Evolutionary conservation across 2,797 vertebrate genomes (phyloP).

Genomic region (Malacoraja senta): DNA sequence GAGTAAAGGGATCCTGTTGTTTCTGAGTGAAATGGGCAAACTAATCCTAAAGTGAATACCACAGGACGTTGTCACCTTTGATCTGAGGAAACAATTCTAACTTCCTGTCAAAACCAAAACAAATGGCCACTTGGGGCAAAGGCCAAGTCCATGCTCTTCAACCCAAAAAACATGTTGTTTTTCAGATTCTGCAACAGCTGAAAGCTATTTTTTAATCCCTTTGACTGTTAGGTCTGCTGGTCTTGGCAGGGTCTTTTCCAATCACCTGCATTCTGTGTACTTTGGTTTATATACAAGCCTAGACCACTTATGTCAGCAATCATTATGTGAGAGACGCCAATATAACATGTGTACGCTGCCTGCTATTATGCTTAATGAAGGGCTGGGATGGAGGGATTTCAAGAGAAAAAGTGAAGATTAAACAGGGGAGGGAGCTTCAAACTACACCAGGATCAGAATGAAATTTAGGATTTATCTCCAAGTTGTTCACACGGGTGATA

Average conservation of each 20-base stretch:
- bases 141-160: not conserved
- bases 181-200: not conserved
- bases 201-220: not conserved
- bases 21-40: not conserved
- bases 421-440: not conserved
- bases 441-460: not conserved
- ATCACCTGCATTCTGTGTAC: not conserved
- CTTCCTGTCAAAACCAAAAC: constrained; percentile 14
- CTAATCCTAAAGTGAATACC: not conserved
- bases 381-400: too few species aligned
- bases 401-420: not conserved
- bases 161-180: not conserved
- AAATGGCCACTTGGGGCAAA: not conserved
- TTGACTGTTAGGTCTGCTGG: not conserved
- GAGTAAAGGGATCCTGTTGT: not conserved
- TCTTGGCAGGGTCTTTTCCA: not conserved
- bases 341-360: not conserved
- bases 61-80: not conserved
- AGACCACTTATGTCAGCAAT: not conserved
- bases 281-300: not conserved
- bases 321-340: not conserved
- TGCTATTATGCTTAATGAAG: not conserved
- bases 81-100: not conserved
- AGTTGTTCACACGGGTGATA: not conserved
- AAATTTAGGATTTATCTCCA: not conserved